Evolutionary conservation across 2,888 invertebrate species (phyloP), one percentile per base, ranked within the genome.

Genomic region (Luperina testacea): DNA sequence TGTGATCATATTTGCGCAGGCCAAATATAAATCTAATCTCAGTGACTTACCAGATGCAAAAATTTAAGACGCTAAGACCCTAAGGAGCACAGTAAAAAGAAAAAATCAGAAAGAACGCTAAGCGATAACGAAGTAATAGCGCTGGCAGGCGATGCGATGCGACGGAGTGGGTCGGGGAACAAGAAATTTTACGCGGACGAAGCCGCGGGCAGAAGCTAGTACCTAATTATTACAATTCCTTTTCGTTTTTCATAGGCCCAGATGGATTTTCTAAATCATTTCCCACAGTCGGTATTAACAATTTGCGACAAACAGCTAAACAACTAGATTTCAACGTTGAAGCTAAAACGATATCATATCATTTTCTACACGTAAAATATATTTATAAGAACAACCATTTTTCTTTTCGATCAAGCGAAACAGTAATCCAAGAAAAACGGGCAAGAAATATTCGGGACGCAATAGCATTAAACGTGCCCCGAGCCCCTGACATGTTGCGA

Each of bases 401-500:
- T 45, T 74, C 59, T 59, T 68, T 74, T 68, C 85, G 71, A 77
- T 81, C 81, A 77, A 63, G 5, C 53, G 51, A 74, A 73, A 64
- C 48, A 53, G 71, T 63, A 84, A 81, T 71, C 57, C 57, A 77
- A 81, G 72, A 81, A 78, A 84, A 85, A 75, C 57, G 57, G 51
- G 57, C 78, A 38, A 64, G 13, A 83, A 85, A 78, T 80, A 83
- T 85, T 80, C 67, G 53, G 86, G 64, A 77, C 68, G 68, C 86
- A 83, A 86, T 86, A 83, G 65, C 83, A 75, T 80, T 81, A 77
- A 86, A 68, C 69, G 85, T 75, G 69, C 17, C 72, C 73, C 80
- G 42, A 38, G 38, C 38, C 38, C 42, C 42, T 1, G 77, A 88
- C 83, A 85, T 85, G 83, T 88, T 84, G 85, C 82, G 81, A 85